Evolutionary conservation across 2,888 invertebrate species (phyloP).

Genomic region (Hypercompe scribonia): DNA sequence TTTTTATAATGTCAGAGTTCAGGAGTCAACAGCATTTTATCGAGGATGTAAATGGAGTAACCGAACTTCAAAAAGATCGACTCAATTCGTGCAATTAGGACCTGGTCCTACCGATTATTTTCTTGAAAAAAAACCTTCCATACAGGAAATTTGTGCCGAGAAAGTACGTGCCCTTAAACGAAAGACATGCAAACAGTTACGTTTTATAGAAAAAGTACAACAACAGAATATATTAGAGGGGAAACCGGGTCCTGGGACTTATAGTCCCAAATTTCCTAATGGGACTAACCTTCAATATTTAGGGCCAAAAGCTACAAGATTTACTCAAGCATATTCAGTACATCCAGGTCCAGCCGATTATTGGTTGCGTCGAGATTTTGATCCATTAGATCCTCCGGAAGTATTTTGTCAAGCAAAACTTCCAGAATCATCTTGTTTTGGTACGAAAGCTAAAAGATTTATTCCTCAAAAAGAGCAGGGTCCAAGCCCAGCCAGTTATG

Average conservation of each 20-base stretch:
- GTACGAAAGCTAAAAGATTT: conserved; percentile 68
- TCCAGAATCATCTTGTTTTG: conserved; percentile 67
- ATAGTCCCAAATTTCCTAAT: conserved; percentile 63
- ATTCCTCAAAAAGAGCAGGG: conserved; percentile 59
- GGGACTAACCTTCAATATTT: conserved; percentile 54
- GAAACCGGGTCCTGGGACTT: conserved; percentile 70
- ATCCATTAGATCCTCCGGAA: conserved; percentile 52
- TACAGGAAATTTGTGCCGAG: conserved; percentile 65
- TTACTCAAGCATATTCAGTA: conserved; percentile 50
- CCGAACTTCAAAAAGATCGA: conserved; percentile 60
- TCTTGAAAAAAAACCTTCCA: conserved; percentile 51
- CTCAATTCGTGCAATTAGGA: conserved; percentile 40
- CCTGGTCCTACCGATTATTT: conserved; percentile 76
- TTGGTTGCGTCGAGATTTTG: conserved; percentile 68
- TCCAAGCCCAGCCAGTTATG: conserved; percentile 72
- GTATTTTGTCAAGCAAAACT: conserved; percentile 61
- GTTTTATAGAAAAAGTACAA: conserved; percentile 75
- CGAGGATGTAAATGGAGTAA: conserved; percentile 80
- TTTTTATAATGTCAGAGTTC: conserved; percentile 68
- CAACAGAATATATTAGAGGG: conserved; percentile 63
- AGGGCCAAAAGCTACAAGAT: conserved; percentile 69
- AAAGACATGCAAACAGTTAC: conserved; percentile 68
- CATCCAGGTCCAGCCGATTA: conserved; percentile 72
- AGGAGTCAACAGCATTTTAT: conserved; percentile 69
- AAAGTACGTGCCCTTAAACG: conserved; percentile 64